Base-by-base conservation (phyloP, 2,888 invertebrate species). In the Zele albiditarsus region DNA sequence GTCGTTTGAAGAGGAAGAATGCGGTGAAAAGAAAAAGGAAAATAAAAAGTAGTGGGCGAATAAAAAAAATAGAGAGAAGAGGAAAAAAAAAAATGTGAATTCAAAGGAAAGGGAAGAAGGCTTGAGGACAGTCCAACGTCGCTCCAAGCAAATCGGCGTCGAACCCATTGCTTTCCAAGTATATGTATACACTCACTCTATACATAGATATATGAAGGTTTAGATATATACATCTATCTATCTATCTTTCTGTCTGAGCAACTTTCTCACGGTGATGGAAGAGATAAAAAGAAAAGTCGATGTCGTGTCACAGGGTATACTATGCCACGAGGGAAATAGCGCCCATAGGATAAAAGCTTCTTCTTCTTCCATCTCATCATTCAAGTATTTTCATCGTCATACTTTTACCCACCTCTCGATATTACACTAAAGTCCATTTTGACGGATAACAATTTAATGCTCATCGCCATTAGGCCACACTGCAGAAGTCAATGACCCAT, bases 321-420 rank as follows among this genome's bases (percentile, higher is more conserved):
- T 14, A 28, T 27, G 62, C 25, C 27, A 62, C 58, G 42, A 23
- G 25, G 28, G 31, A 16, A 33, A 71, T 62, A 60, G 57, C 28
- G 20, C 53, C 20, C 53, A 38, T 25, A 60, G 62, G 42, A 27
- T 46, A 46, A 62, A 62, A 71, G 71, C 62, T 62, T 46, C 46
- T 42, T 27, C 28, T 42, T 62, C 60, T 57, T 20, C 62, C 27
- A 28, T 25, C 20, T n/a, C 58, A 58, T 60, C 60, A 20, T 58
- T 70, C 70, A 71, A 71, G 60, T 71, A 71, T 31, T 71, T 53
- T 71, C 25, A 46, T 42, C 49, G 46, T 57, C 70, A 60, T 31
- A 53, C 42, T 71, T 63, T 71, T 27, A 14, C 23, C 46, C 23
- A 27, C n/a, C 53, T 16, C 28, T 28, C 53, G 28, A 53, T 49